Evolutionary conservation across 2,113 vertebrate genomes (phyloP).

Genomic region (Pycnonotus jocosus): DNA sequence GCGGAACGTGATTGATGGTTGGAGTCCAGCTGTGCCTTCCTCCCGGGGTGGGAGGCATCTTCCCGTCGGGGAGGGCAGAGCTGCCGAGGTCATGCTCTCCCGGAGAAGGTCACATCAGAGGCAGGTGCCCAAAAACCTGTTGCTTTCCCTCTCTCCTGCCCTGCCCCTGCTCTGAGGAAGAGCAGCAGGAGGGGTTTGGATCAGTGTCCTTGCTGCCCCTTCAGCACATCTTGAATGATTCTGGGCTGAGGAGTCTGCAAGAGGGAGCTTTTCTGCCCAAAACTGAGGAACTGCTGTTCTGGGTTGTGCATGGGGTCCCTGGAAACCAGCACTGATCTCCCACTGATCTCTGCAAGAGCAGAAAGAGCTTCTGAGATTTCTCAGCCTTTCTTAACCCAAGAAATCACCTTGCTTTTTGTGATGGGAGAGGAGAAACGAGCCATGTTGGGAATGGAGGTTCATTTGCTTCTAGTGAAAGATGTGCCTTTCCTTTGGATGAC

Average conservation of each 20-base stretch:
- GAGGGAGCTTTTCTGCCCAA: neutral
- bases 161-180: neutral
- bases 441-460: fast-evolving
- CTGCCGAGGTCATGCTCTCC: neutral
- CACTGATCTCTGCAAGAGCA: neutral
- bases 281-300: neutral
- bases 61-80: neutral
- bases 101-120: neutral
- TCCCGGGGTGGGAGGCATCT: neutral
- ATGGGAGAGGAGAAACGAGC: neutral
- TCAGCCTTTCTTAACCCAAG: neutral
- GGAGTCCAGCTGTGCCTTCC: constrained; percentile 30
- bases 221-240: neutral
- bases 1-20: neutral
- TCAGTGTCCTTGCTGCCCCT: neutral
- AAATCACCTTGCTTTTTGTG: neutral
- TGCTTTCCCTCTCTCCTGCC: neutral
- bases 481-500: neutral
- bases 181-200: neutral
- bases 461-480: neutral
- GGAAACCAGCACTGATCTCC: neutral
- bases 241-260: neutral
- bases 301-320: neutral
- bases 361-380: neutral
- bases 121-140: constrained; percentile 22